Evolutionary conservation across 2,888 invertebrate species (phyloP).

Genomic region (Cerastoderma edule): DNA sequence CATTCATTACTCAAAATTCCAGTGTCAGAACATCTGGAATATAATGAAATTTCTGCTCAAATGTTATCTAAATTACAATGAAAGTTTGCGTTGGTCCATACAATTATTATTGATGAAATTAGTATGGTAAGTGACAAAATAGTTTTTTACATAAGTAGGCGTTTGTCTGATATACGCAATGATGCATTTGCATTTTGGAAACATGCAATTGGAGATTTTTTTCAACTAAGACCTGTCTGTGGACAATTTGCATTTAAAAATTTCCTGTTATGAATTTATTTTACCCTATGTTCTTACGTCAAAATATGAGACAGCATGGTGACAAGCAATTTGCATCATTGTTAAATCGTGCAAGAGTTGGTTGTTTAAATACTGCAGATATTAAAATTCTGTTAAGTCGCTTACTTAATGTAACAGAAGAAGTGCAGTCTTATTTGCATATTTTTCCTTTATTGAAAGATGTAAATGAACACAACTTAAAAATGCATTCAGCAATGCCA

Average conservation of each 20-base stretch:
- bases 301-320: constrained; percentile 51
- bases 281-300: constrained; percentile 38
- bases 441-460: constrained; percentile 30
- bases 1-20: constrained; percentile 42
- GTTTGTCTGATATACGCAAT: constrained; percentile 43
- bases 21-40: constrained; percentile 21
- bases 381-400: not conserved
- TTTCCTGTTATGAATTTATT: constrained; percentile 33
- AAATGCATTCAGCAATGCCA: not conserved
- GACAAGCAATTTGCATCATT: constrained; percentile 34
- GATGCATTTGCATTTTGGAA: constrained; percentile 44
- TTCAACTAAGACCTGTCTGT: constrained; percentile 51
- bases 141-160: constrained; percentile 41
- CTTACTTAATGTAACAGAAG: not conserved
- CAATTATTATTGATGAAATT: constrained; percentile 51
- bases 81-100: constrained; percentile 32
- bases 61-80: constrained; percentile 35
- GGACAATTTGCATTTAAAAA: constrained; percentile 47
- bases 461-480: constrained; percentile 17
- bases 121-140: constrained; percentile 49
- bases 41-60: constrained; percentile 28
- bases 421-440: constrained; percentile 20
- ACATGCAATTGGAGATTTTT: constrained; percentile 58
- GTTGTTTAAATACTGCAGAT: constrained; percentile 29
- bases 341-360: constrained; percentile 40